Evolutionary conservation across 2,113 vertebrate genomes (phyloP).

Genomic region (Trachemys scripta): DNA sequence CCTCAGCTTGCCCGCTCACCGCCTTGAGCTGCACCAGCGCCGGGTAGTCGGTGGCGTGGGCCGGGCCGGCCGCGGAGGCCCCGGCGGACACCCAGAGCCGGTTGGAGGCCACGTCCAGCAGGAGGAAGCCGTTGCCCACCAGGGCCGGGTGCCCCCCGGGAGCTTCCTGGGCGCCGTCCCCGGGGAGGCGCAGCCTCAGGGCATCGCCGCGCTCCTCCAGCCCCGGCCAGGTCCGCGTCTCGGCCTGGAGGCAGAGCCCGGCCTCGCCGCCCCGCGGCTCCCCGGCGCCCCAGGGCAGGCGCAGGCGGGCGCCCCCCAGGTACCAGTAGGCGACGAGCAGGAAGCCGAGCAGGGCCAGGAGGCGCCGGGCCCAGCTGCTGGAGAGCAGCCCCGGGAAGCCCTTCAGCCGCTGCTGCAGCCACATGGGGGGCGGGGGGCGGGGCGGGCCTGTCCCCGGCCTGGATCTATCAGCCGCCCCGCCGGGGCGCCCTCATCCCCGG

Average conservation of each 20-base stretch:
- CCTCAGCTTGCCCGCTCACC: conserved; percentile 78
- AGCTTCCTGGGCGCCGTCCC: conserved; percentile 77
- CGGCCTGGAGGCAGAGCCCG: conserved; percentile 84
- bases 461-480: neutral
- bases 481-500: conserved; percentile 14
- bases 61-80: conserved; percentile 76
- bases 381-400: conserved; percentile 93
- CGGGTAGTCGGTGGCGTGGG: conserved; percentile 83
- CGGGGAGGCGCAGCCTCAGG: conserved; percentile 67
- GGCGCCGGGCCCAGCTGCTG: conserved; percentile 93
- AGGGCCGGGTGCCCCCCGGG: conserved; percentile 80
- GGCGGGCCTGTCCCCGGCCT: neutral
- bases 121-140: conserved; percentile 89
- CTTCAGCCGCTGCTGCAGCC: conserved; percentile 95
- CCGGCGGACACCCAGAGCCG: conserved; percentile 89
- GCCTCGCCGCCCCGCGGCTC: conserved; percentile 78
- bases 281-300: conserved; percentile 75
- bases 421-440: conserved; percentile 78
- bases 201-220: conserved; percentile 81
- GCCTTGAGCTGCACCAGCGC: conserved; percentile 83
- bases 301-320: conserved; percentile 70
- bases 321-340: conserved; percentile 91
- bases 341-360: conserved; percentile 84
- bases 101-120: conserved; percentile 86
- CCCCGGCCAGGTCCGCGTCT: conserved; percentile 85